Base-by-base conservation (phyloP, 2,113 vertebrate genomes). In the Columbina picui region DNA sequence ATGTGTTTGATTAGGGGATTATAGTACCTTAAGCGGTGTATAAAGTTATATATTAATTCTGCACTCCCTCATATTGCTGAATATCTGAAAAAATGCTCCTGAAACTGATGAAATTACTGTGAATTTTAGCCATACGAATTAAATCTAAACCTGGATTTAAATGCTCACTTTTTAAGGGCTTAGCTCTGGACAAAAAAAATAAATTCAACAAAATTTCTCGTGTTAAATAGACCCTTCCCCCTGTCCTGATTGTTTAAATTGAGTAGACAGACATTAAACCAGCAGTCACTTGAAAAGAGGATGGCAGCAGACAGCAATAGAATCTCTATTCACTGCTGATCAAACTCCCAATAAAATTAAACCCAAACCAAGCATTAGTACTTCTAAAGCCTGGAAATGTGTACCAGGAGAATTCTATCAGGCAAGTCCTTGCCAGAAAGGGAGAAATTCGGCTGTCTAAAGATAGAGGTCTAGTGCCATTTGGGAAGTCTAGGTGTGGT, bases 271-370 rank as follows among this genome's bases (percentile, higher is more conserved):
- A 49, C 13, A 39, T 49, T 65, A 61, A 56, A 59, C n/a, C 34
- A 34, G 9, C 4, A 18, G 9, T 60, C 12, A 21, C 14, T 32
- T 41, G 17, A 34, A 76, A 85, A 82, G 39, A 59, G 38, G 57
- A 61, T 0, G 1, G 47, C 29, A 36, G 55, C 1, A 0, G 27
- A 15, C 21, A 73, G 27, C 23, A 70, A 56, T 4, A 9, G 59
- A 85, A 56, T 6, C 39, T 23, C 65, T 60, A 29, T 17, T 43
- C 1, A 2, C 17, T 45, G 60, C 32, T 82, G 53, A 82, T 64
- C 10, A 68, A 84, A 29, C 12, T 49, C 63, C 16, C 25, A 36
- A 23, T 65, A 50, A 89, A 93, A 55, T 56, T 18, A 85, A 88
- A 71, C 22, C 25, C 52, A 23, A 84, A 93, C 30, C 19, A 11